A percentile compares a stretch with the other conserved stretches of the same genome.
These are phyloP conservation scores for Hermatobates lingyangjiaoensis DNA, from an alignment of 1,140 invertebrate species.

Conservation along the genomic window DNA sequence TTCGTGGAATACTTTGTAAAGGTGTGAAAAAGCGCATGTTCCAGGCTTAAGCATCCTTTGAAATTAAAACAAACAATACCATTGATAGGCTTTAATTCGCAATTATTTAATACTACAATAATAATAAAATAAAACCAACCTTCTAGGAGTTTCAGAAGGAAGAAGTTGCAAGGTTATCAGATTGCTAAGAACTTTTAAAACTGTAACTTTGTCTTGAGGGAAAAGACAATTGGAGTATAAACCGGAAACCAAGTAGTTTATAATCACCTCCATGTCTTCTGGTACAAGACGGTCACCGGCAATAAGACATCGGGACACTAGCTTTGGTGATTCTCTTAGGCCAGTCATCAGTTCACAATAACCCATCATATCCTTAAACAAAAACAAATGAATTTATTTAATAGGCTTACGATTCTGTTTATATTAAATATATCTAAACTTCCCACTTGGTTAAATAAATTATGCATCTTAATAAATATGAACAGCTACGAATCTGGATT, in stretches of 20 bases:
- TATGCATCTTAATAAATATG: not conserved
- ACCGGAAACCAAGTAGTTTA: constrained; percentile 55
- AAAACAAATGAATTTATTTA: constrained; percentile 9
- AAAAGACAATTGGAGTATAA: constrained; percentile 66
- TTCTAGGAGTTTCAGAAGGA: constrained; percentile 60
- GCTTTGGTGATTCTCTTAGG: constrained; percentile 56
- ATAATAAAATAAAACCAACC: constrained; percentile 23
- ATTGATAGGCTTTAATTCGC: not conserved
- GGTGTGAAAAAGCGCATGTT: constrained; percentile 69
- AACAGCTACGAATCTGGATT: not conserved
- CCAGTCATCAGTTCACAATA: constrained; percentile 62
- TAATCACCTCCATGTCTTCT: constrained; percentile 39
- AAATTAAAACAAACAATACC: not conserved
- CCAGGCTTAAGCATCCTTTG: constrained; percentile 55
- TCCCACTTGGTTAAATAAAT: not conserved
- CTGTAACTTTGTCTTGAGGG: constrained; percentile 59
- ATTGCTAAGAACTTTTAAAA: constrained; percentile 56
- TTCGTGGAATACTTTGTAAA: constrained; percentile 80
- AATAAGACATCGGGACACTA: constrained; percentile 59
- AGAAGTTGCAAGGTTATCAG: constrained; percentile 69
- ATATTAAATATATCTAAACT: not conserved
- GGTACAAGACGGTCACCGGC: constrained; percentile 49
- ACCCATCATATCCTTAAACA: constrained; percentile 43
- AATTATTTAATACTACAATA: not conserved
- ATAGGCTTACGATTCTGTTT: not conserved